These are phyloP conservation scores for Oncorhynchus tshawytscha DNA, from an alignment of 2,113 vertebrate species.

Conservation along the genomic window DNA sequence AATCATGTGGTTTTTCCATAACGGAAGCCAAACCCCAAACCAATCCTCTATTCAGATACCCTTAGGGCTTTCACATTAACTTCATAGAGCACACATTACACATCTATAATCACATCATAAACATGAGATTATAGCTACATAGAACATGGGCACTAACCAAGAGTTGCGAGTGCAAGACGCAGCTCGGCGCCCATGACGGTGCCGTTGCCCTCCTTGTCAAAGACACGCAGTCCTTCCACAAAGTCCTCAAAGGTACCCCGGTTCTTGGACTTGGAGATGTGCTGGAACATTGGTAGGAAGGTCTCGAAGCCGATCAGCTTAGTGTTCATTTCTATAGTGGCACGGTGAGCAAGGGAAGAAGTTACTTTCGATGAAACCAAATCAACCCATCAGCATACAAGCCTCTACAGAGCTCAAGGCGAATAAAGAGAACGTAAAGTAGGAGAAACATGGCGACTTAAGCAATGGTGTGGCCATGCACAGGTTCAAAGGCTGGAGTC, in stretches of 20 bases:
- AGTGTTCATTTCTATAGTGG: constrained; percentile 75
- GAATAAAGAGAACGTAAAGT: background rate
- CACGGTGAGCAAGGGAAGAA: background rate
- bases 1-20: no score
- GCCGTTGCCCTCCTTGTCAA: constrained; percentile 58
- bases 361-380: background rate
- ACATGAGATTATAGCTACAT: background rate
- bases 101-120: no score
- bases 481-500: no score
- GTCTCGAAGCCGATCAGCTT: constrained; percentile 87
- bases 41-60: no score
- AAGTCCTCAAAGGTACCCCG: constrained; percentile 50
- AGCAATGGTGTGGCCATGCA: background rate
- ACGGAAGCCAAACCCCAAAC: no score
- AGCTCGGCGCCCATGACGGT: constrained; percentile 54
- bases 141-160: constrained; percentile 29
- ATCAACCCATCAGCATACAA: background rate
- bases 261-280: constrained; percentile 81
- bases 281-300: constrained; percentile 87
- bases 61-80: no score
- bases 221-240: constrained; percentile 54
- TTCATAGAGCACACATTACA: no score
- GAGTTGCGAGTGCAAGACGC: constrained; percentile 49
- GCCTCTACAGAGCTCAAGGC: background rate
- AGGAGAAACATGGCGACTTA: background rate